These are phyloP conservation scores for Numida meleagris DNA, from an alignment of 2,113 vertebrate species.

Conservation along the genomic window DNA sequence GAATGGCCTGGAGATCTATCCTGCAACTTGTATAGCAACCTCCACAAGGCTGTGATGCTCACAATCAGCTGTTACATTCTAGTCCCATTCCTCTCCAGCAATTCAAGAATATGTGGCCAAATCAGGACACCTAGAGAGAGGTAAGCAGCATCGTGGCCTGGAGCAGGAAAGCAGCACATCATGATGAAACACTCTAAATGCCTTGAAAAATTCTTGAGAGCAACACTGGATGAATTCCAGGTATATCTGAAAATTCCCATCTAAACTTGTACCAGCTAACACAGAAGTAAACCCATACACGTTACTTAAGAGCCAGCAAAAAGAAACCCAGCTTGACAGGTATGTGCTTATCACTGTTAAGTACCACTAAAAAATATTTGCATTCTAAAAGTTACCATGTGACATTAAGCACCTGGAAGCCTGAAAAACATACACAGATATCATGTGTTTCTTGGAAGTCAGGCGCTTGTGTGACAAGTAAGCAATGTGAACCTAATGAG, in stretches of 20 bases:
- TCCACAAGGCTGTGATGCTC: background rate
- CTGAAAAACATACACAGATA: background rate
- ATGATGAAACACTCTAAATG: fast-evolving
- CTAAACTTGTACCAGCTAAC: background rate
- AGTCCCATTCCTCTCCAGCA: background rate
- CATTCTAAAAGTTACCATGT: background rate
- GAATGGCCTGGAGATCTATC: background rate
- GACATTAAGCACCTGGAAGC: background rate
- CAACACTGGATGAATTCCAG: background rate
- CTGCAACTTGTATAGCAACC: background rate
- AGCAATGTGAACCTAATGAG: too few relatives aligned
- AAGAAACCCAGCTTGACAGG: background rate
- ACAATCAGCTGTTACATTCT: background rate
- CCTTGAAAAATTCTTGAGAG: background rate
- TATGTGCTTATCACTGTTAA: background rate
- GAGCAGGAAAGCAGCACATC: background rate
- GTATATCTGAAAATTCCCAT: background rate
- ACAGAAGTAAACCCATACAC: background rate
- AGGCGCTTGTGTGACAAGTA: background rate
- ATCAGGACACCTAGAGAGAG: background rate
- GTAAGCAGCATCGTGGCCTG: background rate
- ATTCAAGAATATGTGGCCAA: background rate
- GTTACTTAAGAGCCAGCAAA: background rate
- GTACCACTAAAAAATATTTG: background rate
- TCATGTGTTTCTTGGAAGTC: background rate